These are phyloP conservation scores for Dynastes tityus DNA, from an alignment of 2,888 invertebrate genomes.

Conservation along the genomic window DNA sequence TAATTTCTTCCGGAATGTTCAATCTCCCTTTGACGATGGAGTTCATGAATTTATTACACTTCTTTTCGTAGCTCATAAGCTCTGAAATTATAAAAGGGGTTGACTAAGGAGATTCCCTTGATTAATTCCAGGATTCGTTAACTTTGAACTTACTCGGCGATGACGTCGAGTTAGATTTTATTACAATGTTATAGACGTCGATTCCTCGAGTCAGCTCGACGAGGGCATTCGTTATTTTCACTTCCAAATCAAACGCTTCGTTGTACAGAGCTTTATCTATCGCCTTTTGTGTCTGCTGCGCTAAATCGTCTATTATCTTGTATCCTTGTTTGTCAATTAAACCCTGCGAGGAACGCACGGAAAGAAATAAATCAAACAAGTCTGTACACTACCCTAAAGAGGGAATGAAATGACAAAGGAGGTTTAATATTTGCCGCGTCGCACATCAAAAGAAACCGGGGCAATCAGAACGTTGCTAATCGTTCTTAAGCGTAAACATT, in stretches of 20 bases:
- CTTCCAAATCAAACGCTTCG: slow-evolving; percentile 79
- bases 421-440: background rate
- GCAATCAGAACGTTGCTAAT: background rate
- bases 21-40: slow-evolving; percentile 79
- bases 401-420: background rate
- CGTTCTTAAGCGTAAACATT: background rate
- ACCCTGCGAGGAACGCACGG: slow-evolving; percentile 55
- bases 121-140: slow-evolving; percentile 30
- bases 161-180: slow-evolving; percentile 65
- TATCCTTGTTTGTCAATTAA: slow-evolving; percentile 62
- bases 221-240: slow-evolving; percentile 73
- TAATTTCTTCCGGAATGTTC: slow-evolving; percentile 76
- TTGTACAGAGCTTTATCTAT: slow-evolving; percentile 72
- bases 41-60: slow-evolving; percentile 78
- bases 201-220: slow-evolving; percentile 76
- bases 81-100: slow-evolving; percentile 54
- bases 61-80: slow-evolving; percentile 60
- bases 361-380: background rate
- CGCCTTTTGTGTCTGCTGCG: slow-evolving; percentile 60
- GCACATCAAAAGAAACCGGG: background rate
- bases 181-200: slow-evolving; percentile 87
- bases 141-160: slow-evolving; percentile 57
- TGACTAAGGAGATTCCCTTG: background rate
- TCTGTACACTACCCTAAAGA: background rate
- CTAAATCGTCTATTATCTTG: slow-evolving; percentile 61